phyloP scores from a whole-genome alignment of 2,888 invertebrate genomes.

The Spialia ferax region DNA sequence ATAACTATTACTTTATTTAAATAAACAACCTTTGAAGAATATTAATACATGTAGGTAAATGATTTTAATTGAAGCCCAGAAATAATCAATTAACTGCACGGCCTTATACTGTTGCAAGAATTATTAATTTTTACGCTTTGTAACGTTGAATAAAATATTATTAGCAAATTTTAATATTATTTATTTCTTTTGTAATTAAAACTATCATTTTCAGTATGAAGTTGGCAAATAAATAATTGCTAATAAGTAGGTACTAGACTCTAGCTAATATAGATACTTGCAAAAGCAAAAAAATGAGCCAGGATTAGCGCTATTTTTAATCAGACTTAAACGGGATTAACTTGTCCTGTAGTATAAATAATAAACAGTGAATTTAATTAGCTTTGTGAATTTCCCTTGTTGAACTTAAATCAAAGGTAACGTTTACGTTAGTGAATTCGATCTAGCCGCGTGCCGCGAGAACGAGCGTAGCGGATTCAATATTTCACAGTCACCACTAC shows the following conservation, averaged over 20 bases:
- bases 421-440: slow-evolving; percentile 58
- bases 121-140: neutral
- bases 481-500: slow-evolving; percentile 78
- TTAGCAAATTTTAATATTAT: neutral
- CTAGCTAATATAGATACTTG: too few species aligned
- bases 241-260: too few species aligned
- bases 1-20: too few species aligned
- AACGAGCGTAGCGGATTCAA: slow-evolving; percentile 74
- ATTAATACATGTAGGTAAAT: neutral
- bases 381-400: neutral
- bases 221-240: too few species aligned
- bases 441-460: slow-evolving; percentile 68
- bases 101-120: slow-evolving; percentile 19
- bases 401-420: slow-evolving; percentile 11
- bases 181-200: neutral
- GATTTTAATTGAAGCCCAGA: slow-evolving; percentile 28
- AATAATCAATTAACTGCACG: slow-evolving; percentile 27
- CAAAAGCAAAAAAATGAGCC: too few species aligned
- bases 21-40: neutral
- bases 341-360: too few species aligned
- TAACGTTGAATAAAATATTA: slow-evolving; percentile 12
- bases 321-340: too few species aligned
- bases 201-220: too few species aligned
- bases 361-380: neutral
- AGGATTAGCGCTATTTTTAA: too few species aligned